Evolutionary conservation across 2,888 invertebrate species (phyloP).

Genomic region (Drosophila longiperda): DNA sequence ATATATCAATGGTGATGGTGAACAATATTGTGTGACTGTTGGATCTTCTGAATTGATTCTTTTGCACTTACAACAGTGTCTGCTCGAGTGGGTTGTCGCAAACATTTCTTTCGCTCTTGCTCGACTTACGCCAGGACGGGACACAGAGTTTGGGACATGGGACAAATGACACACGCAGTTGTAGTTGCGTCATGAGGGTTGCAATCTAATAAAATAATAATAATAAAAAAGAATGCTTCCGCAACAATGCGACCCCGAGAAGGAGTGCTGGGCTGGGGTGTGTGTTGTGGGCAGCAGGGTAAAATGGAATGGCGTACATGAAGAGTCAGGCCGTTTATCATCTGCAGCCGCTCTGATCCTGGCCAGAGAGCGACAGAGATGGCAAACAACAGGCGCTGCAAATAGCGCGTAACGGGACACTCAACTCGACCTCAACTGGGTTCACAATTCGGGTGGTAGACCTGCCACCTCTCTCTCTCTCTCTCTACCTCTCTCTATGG

Average conservation of each 20-base stretch:
- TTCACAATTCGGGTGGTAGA: slow-evolving; percentile 18
- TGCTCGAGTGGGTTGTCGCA: slow-evolving; percentile 14
- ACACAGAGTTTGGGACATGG: slow-evolving; percentile 19
- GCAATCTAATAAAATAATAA: slow-evolving; percentile 79
- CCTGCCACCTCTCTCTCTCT: neutral
- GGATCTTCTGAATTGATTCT: neutral
- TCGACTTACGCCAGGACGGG: slow-evolving; percentile 23
- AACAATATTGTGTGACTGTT: neutral
- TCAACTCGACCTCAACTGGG: slow-evolving; percentile 2
- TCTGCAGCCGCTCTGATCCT: slow-evolving; percentile 62
- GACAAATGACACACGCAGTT: slow-evolving; percentile 44
- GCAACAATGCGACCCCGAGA: slow-evolving; percentile 36
- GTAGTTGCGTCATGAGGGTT: slow-evolving; percentile 54
- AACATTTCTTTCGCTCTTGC: slow-evolving; percentile 55
- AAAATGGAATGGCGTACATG: neutral
- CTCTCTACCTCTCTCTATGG: neutral
- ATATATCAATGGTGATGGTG: neutral
- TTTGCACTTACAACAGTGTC: neutral
- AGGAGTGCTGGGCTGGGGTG: neutral
- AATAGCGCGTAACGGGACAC: slow-evolving; percentile 54
- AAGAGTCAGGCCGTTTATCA: slow-evolving; percentile 52
- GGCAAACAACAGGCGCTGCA: slow-evolving; percentile 8
- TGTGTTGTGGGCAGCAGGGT: slow-evolving; percentile 3
- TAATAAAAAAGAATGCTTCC: slow-evolving; percentile 59
- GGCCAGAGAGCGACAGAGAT: slow-evolving; percentile 26